A percentile compares a stretch with the other conserved stretches of the same genome.
Conservation (phyloP, 1,140 invertebrate species). For the Bombus affinis region DNA sequence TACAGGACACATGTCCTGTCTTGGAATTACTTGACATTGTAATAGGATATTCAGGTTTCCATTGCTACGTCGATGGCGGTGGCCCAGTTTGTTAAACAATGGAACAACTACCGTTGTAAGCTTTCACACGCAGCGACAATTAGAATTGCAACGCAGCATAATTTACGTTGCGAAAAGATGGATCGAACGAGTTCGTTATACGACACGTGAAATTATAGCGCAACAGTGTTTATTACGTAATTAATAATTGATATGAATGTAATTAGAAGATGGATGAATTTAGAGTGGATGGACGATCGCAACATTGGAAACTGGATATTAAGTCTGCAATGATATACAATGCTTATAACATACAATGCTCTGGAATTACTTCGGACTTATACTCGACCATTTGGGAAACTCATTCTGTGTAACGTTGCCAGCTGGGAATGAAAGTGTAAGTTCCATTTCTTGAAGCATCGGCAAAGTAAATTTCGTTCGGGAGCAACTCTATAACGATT, state of each 20-base stretch:
- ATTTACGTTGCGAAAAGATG: neutral
- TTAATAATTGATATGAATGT: neutral
- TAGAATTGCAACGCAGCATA: slow-evolving; percentile 4
- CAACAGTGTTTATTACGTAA: neutral
- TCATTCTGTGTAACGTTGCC: neutral
- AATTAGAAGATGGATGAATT: too few species aligned
- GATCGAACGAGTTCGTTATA: too few species aligned
- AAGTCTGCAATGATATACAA: neutral
- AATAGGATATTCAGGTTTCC: slow-evolving; percentile 16
- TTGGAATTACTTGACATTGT: slow-evolving; percentile 32
- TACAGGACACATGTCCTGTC: neutral
- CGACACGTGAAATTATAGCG: neutral
- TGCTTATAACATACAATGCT: neutral
- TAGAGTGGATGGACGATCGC: neutral
- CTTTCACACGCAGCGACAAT: slow-evolving; percentile 16
- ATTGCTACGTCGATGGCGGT: slow-evolving; percentile 30
- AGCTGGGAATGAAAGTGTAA: neutral
- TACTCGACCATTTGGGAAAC: neutral
- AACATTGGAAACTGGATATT: neutral
- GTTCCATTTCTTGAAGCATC: neutral
- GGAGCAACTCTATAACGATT: neutral
- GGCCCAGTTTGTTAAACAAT: slow-evolving; percentile 35
- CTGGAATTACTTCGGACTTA: neutral
- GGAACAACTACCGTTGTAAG: neutral
- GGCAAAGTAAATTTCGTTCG: neutral